Conservation (phyloP, 2,888 invertebrate species). For the Odontothrips loti region DNA sequence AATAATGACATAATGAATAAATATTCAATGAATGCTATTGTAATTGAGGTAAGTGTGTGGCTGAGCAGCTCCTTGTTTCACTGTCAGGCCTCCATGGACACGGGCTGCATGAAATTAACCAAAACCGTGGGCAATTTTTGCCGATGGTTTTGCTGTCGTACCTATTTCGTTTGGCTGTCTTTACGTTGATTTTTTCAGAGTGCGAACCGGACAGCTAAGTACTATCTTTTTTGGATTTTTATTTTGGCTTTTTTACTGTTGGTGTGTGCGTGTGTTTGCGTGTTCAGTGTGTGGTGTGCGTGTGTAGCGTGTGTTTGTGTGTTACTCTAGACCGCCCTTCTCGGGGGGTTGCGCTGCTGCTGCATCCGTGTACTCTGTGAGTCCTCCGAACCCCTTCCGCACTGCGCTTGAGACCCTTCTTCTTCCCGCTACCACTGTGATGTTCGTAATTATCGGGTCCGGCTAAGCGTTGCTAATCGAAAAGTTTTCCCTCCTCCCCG, state of each 20-base stretch:
- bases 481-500: conserved; percentile 12
- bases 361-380: background rate
- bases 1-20: background rate
- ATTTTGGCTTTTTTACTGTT: background rate
- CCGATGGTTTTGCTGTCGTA: background rate
- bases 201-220: conserved; percentile 4
- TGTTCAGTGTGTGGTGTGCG: background rate
- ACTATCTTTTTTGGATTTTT: background rate
- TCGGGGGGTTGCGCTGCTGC: background rate
- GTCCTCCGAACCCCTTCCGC: too few relatives aligned
- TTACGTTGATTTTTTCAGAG: conserved; percentile 5
- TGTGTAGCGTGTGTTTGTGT: background rate
- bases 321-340: background rate
- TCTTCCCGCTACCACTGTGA: too few relatives aligned
- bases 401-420: background rate
- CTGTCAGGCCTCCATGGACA: conserved; percentile 21
- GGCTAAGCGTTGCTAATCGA: conserved; percentile 26
- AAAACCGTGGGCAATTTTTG: background rate
- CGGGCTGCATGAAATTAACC: conserved; percentile 22
- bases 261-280: too few relatives aligned
- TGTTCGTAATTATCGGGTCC: background rate
- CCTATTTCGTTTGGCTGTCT: background rate
- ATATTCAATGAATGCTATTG: background rate
- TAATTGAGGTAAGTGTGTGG: conserved; percentile 18
- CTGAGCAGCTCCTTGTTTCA: conserved; percentile 4